phyloP scores from a whole-genome alignment of 2,888 invertebrate species.

The Parapristionchus giblindavisi region DNA sequence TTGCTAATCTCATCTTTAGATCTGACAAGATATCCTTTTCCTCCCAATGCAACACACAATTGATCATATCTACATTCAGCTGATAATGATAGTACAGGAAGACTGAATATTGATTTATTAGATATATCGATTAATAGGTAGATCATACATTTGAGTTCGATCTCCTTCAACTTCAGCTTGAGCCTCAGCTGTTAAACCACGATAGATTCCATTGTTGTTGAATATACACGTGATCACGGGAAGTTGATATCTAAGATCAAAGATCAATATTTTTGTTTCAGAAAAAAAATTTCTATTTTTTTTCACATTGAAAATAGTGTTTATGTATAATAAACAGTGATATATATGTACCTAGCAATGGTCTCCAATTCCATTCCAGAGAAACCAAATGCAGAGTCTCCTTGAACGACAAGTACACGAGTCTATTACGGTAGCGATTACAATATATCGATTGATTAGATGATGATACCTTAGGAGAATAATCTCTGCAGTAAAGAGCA shows the following conservation, averaged over 20 bases:
- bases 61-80: constrained; percentile 86
- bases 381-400: constrained; percentile 97
- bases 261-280: background rate
- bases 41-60: constrained; percentile 87
- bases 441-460: background rate
- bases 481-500: constrained; percentile 85
- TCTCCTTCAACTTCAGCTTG: constrained; percentile 81
- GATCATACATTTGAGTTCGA: constrained; percentile 79
- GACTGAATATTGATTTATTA: constrained; percentile 78
- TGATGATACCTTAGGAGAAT: constrained; percentile 78
- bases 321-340: background rate
- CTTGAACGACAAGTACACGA: constrained; percentile 87
- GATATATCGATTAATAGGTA: background rate
- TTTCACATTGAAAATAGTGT: background rate
- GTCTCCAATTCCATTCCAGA: constrained; percentile 98
- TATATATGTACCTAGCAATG: constrained; percentile 78
- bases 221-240: constrained; percentile 89
- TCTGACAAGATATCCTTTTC: constrained; percentile 82
- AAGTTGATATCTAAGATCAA: constrained; percentile 81
- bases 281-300: background rate
- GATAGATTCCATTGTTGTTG: constrained; percentile 94
- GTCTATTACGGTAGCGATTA: background rate
- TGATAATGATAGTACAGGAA: constrained; percentile 84
- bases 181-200: constrained; percentile 83
- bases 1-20: constrained; percentile 81